Percentiles rank a stretch among this genome's conserved stretches.
phyloP scores from a whole-genome alignment of 2,797 vertebrate genomes.

The Acrossocheilus fasciatus region DNA sequence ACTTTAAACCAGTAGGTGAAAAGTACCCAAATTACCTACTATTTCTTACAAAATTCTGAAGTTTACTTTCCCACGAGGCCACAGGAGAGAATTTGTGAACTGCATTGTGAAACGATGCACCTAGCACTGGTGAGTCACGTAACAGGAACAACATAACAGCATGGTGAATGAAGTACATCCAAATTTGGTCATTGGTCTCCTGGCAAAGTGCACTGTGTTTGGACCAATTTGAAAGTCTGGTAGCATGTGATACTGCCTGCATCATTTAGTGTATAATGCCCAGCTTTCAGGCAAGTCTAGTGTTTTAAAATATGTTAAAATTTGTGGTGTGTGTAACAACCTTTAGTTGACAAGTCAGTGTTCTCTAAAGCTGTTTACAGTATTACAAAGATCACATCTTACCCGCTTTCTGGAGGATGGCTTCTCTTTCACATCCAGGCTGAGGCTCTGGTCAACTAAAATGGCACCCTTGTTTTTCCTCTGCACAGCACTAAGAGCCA shows the following conservation, averaged over 20 bases:
- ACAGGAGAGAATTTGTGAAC: not conserved
- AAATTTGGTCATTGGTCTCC: not conserved
- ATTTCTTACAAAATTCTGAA: not conserved
- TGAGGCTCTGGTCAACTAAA: constrained; percentile 58
- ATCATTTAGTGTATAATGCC: not conserved
- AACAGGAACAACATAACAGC: not conserved
- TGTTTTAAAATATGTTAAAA: too few relatives aligned
- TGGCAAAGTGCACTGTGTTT: not conserved
- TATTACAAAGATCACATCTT: constrained; percentile 37
- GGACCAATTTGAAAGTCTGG: not conserved
- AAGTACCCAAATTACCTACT: not conserved
- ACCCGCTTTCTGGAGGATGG: constrained; percentile 83
- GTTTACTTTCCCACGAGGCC: not conserved
- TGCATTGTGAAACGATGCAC: not conserved
- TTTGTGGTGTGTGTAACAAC: not conserved
- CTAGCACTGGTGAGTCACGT: not conserved
- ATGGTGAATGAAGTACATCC: not conserved
- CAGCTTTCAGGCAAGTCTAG: not conserved
- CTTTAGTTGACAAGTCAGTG: not conserved
- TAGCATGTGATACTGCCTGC: not conserved
- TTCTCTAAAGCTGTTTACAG: not conserved
- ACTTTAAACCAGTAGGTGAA: not conserved
- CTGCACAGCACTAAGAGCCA: constrained; percentile 76
- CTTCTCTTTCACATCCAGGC: constrained; percentile 64
- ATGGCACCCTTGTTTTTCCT: constrained; percentile 71